phyloP scores from a whole-genome alignment of 1,140 invertebrate species.

The Probaryconus sp. region DNA sequence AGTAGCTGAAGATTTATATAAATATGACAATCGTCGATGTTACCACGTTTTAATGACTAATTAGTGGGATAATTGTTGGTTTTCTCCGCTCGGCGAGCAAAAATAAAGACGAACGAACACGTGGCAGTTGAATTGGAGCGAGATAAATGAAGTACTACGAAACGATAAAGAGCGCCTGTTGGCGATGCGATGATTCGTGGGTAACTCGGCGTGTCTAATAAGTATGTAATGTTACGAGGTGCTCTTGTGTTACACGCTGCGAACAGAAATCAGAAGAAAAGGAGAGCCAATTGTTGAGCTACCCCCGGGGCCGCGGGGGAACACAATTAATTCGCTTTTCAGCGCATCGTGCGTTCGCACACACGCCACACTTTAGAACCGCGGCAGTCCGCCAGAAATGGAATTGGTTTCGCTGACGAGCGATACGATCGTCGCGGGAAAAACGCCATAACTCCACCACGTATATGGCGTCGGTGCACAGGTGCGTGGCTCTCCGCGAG shows the following conservation, averaged over 20 bases:
- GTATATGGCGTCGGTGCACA: slow-evolving; percentile 75
- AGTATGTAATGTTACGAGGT: slow-evolving; percentile 47
- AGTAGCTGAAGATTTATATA: slow-evolving; percentile 8
- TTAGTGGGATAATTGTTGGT: slow-evolving; percentile 26
- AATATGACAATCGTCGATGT: slow-evolving; percentile 13
- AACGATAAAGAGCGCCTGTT: no score
- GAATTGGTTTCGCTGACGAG: slow-evolving; percentile 72
- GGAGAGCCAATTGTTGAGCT: background rate
- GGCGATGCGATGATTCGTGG: no score
- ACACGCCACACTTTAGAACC: slow-evolving; percentile 40
- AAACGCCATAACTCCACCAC: slow-evolving; percentile 75
- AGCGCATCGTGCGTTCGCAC: slow-evolving; percentile 40
- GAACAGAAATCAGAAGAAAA: no score
- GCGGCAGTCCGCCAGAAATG: slow-evolving; percentile 71
- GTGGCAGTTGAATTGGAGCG: background rate
- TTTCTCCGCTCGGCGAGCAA: no score
- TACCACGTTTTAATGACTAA: slow-evolving; percentile 13
- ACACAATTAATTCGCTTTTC: slow-evolving; percentile 72
- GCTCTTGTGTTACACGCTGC: slow-evolving; percentile 20
- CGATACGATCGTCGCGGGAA: slow-evolving; percentile 75
- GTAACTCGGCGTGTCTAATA: slow-evolving; percentile 66
- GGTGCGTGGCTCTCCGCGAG: slow-evolving; percentile 67
- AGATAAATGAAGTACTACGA: background rate
- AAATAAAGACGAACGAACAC: slow-evolving; percentile 16
- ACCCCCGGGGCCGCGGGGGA: slow-evolving; percentile 3